phyloP scores from a whole-genome alignment of 2,888 invertebrate species.

The Galeruca laticollis region DNA sequence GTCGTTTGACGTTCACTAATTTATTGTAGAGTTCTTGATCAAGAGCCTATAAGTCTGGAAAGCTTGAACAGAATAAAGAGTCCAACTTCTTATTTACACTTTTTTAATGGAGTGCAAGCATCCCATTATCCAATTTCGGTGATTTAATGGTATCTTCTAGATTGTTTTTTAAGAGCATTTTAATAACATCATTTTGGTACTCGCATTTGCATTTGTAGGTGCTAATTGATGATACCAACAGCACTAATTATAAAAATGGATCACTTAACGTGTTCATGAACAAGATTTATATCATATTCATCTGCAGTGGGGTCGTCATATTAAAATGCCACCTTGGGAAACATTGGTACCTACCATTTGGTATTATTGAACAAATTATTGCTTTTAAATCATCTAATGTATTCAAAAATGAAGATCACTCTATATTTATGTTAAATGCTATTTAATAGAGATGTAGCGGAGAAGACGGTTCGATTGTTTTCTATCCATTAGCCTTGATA shows the following conservation, averaged over 20 bases:
- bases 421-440: constrained; percentile 4
- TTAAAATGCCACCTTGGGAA: constrained; percentile 21
- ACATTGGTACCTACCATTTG: constrained; percentile 9
- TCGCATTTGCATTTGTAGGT: constrained; percentile 12
- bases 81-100: too few relatives aligned
- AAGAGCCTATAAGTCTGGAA: too few relatives aligned
- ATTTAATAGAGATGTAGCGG: not conserved
- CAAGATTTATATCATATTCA: constrained; percentile 34
- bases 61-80: too few relatives aligned
- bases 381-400: constrained; percentile 8
- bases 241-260: constrained; percentile 32
- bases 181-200: constrained; percentile 31
- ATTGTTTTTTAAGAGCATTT: constrained; percentile 32
- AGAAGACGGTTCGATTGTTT: not conserved
- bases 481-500: constrained; percentile 4
- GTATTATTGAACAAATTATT: constrained; percentile 30
- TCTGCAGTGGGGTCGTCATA: constrained; percentile 24
- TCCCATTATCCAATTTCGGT: not conserved
- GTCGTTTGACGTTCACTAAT: too few relatives aligned
- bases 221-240: constrained; percentile 5
- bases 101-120: not conserved
- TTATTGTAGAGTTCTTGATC: too few relatives aligned
- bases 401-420: constrained; percentile 3
- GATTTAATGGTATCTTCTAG: not conserved
- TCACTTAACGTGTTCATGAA: constrained; percentile 30